Evolutionary conservation across 2,113 vertebrate species (phyloP).

Genomic region (Telmatochromis sp.): DNA sequence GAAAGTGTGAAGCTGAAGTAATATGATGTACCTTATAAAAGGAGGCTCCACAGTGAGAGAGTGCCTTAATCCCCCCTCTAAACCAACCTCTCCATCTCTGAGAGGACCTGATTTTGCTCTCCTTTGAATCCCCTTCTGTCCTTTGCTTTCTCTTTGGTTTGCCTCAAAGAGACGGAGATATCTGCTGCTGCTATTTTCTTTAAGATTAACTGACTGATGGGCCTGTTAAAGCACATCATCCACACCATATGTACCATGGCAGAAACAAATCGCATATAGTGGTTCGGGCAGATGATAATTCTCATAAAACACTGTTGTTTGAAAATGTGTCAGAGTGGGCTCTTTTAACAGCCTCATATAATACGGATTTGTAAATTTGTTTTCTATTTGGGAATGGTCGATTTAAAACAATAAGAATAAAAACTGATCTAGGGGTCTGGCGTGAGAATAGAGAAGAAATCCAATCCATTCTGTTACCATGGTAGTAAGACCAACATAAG

Average conservation of each 20-base stretch:
- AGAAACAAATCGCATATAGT: constrained; percentile 59
- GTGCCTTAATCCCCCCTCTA: constrained; percentile 58
- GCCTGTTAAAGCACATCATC: constrained; percentile 59
- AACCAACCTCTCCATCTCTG: constrained; percentile 63
- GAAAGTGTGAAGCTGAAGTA: constrained; percentile 64
- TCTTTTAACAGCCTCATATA: constrained; percentile 19
- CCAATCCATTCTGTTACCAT: constrained; percentile 36
- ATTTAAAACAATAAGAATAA: background rate
- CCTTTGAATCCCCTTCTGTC: constrained; percentile 47
- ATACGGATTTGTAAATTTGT: constrained; percentile 28
- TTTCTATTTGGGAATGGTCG: background rate
- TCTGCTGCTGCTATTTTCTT: constrained; percentile 61
- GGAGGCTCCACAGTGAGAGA: constrained; percentile 58
- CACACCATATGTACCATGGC: constrained; percentile 59
- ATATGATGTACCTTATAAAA: constrained; percentile 67
- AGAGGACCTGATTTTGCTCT: constrained; percentile 54
- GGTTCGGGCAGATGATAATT: constrained; percentile 42
- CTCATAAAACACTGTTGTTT: constrained; percentile 53
- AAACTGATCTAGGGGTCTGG: background rate
- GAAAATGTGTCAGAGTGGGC: constrained; percentile 35
- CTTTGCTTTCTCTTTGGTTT: constrained; percentile 22
- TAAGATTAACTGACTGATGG: constrained; percentile 67
- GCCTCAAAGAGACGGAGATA: constrained; percentile 46
- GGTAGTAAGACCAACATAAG: constrained; percentile 30
- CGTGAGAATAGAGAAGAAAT: constrained; percentile 32